Evolutionary conservation across 2,113 vertebrate species (phyloP).

Genomic region (Pteropus alecto): DNA sequence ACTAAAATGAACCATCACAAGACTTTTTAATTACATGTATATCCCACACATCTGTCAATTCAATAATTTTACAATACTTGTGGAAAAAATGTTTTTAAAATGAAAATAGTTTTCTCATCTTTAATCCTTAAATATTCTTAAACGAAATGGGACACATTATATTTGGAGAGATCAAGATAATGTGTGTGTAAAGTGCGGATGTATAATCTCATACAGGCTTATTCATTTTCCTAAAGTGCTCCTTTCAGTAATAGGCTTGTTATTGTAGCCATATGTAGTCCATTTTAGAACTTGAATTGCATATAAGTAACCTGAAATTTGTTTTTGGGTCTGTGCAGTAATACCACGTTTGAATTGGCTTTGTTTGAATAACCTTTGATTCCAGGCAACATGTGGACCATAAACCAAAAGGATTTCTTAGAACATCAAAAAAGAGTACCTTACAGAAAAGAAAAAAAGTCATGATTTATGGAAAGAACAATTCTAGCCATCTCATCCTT

Average conservation of each 20-base stretch:
- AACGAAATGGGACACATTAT: not conserved
- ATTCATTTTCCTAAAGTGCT: conserved; percentile 54
- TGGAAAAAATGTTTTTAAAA: not conserved
- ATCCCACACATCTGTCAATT: not conserved
- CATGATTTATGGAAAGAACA: not conserved
- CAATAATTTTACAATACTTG: not conserved
- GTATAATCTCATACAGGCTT: conserved; percentile 31
- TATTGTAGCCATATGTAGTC: conserved; percentile 57
- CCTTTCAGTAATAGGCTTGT: conserved; percentile 53
- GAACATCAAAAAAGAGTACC: not conserved
- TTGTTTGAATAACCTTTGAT: conserved; percentile 82
- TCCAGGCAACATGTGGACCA: conserved; percentile 55
- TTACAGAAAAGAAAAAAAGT: not conserved
- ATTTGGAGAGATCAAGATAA: conserved; percentile 41
- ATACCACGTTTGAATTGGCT: conserved; percentile 71
- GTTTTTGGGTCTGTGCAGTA: conserved; percentile 59
- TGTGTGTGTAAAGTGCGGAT: not conserved
- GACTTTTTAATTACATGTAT: not conserved
- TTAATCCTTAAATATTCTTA: not conserved
- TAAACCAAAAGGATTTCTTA: conserved; percentile 52
- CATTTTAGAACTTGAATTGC: conserved; percentile 68
- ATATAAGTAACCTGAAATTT: conserved; percentile 73
- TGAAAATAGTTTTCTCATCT: not conserved
- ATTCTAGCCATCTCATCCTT: not conserved
- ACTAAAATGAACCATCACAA: not conserved